Base-by-base conservation (phyloP, 2,888 invertebrate species). In the Xanthia togata region DNA sequence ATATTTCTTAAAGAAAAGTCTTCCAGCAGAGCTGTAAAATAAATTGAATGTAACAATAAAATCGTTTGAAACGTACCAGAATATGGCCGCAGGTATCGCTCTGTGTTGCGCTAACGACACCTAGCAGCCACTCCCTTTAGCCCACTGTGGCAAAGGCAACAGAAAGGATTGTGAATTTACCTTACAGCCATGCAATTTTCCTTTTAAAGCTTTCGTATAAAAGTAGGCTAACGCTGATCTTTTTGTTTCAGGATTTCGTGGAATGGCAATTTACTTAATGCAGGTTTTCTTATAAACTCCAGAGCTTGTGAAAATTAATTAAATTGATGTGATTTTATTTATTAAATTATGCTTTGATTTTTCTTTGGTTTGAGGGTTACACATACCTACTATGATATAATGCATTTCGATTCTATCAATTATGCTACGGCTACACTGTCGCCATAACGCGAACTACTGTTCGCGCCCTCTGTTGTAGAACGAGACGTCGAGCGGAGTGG, bases 41-140 rank as follows among this genome's bases (percentile, higher is more conserved):
- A 73, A 79, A 62, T 31, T n/a, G 14, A 47, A 35, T 17, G 41
- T 12, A 53, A 55, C 20, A 44, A 60, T 53, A n/a, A 68, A 59
- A 31, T 59, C 41, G 35, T 63, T 50, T 38, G n/a, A 59, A 76
- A 47, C 11, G 17, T 62, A 26, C 31, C 84, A 85, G 89, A 92
- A 90, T 92, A 92, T 3, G 82, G 35, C 59, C 41, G 47, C 82
- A 84, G 81, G 88, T 84, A 87, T 81, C 87, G 84, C 82, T 90
- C 85, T 83, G 84, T 81, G 83, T 72, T 73, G 79, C 83, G 82
- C 83, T 83, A 84, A 82, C 80, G 83, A 88, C 90, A 89, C 90
- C 88, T 89, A 78, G 82, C 69, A 73, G 53, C 75, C 76, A 79
- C 78, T 79, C 79, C 85, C 83, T 83, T 84, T 76, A 76, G 68